Base-by-base conservation (phyloP, 2,113 vertebrate genomes). In the Haliaeetus leucogaster region DNA sequence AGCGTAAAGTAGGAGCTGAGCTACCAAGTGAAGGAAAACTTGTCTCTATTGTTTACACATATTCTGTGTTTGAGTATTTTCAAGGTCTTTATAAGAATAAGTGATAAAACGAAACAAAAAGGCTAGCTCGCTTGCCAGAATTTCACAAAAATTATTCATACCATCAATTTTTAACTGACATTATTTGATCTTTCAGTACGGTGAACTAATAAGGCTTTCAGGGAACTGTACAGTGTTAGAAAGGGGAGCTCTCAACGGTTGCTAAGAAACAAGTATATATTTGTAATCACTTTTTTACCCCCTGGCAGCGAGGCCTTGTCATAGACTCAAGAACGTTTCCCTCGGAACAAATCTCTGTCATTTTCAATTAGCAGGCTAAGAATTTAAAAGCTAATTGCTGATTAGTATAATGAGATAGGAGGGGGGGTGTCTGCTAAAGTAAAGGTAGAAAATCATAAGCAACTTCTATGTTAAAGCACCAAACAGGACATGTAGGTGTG, bases 241-340 rank as follows among this genome's bases (percentile, higher is more conserved):
- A 91, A 95, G 43, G 48, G 72, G 70, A 95, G 42, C 22, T 96
- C 78, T 93, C 50, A 93, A 11, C 94, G 76, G 93, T 97, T 98
- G 96, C 97, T 97, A 97, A 97, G 98, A 96, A 96, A 98, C 95
- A 93, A 84, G 80, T 87, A 86, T 71, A 52, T 94, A 68, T 94
- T 91, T 96, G 77, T 48, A 82, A 90, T 85, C 61, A 47, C 32
- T 94, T 86, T 89, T 94, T 89, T 94, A 93, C 77, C 48, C 93
- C 73, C 63, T 93, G 78, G 85, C 89, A 95, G 48, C 58, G 34
- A 89, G 38, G 67, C 47, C 74, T 97, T 96, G 61, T 96, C 91
- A 82, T 63, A 80, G 48, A 77, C 65, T 62, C 53, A 82, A 80
- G 79, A 94, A 86, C 45, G 68, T 94, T 97, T 97, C 84, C 93